phyloP scores from a whole-genome alignment of 1,140 invertebrate genomes.

The Varroa destructor region DNA sequence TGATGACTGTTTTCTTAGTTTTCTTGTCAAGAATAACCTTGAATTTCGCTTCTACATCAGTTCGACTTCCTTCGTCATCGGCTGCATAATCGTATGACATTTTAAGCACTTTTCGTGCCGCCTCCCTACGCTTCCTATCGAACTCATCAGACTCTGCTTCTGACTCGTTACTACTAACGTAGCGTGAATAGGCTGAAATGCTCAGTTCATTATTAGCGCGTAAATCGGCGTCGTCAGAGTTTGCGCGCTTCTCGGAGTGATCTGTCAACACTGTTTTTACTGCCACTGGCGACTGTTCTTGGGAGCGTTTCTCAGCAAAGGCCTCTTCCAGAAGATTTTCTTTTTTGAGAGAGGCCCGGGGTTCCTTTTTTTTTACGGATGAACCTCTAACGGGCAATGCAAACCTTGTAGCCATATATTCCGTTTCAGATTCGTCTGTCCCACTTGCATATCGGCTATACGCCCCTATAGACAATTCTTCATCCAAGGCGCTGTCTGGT shows the following conservation, averaged over 20 bases:
- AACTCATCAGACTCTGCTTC: neutral
- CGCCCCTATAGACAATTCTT: slow-evolving; percentile 8
- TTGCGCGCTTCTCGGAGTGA: too few relatives aligned
- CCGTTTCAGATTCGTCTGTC: slow-evolving; percentile 2
- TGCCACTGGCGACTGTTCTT: too few relatives aligned
- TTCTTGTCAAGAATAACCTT: slow-evolving; percentile 16
- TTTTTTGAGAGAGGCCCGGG: neutral
- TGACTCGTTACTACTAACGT: slow-evolving; percentile 11
- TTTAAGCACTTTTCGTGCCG: slow-evolving; percentile 5
- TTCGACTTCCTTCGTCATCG: slow-evolving; percentile 12
- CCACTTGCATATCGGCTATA: slow-evolving; percentile 6
- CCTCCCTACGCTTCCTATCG: neutral
- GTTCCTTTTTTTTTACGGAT: neutral
- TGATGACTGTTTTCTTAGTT: slow-evolving; percentile 5
- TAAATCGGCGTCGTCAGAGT: too few relatives aligned
- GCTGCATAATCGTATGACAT: slow-evolving; percentile 11
- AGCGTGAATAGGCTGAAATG: slow-evolving; percentile 20
- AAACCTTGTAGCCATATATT: slow-evolving; percentile 11
- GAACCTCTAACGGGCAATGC: neutral
- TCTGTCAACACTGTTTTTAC: too few relatives aligned
- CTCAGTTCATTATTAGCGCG: neutral
- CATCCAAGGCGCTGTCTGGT: slow-evolving; percentile 17
- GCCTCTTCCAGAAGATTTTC: neutral
- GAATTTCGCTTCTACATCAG: slow-evolving; percentile 14
- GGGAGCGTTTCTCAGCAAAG: neutral